These are phyloP conservation scores for Melanargia galathea DNA, from an alignment of 2,888 invertebrate species.

Conservation along the genomic window DNA sequence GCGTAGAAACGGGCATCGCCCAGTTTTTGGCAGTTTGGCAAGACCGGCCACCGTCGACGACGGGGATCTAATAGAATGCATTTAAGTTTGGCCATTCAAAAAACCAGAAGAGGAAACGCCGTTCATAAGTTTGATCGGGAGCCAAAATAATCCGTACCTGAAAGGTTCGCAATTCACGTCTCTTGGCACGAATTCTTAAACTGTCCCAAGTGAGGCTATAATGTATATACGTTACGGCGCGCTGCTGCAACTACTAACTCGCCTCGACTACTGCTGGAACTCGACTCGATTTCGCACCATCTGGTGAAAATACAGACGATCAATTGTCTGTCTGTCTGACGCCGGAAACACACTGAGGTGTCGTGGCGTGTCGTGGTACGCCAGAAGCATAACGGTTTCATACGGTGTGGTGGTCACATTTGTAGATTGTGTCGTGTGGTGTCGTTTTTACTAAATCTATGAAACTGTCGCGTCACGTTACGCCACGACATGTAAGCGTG, in stretches of 20 bases:
- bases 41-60: conserved; percentile 39
- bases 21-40: conserved; percentile 45
- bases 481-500: too few species aligned
- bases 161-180: conserved; percentile 47
- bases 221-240: conserved; percentile 38
- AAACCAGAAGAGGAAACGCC: conserved; percentile 48
- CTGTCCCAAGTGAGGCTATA: conserved; percentile 42
- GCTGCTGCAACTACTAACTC: conserved; percentile 21
- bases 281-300: not conserved
- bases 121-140: conserved; percentile 51
- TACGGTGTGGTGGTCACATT: too few species aligned
- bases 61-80: conserved; percentile 46
- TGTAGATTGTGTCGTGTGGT: too few species aligned
- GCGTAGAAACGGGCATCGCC: conserved; percentile 36
- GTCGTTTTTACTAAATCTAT: too few species aligned
- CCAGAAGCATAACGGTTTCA: too few species aligned
- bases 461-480: too few species aligned
- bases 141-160: conserved; percentile 53
- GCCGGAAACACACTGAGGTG: too few species aligned
- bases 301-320: not conserved
- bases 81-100: conserved; percentile 47
- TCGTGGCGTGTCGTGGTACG: too few species aligned
- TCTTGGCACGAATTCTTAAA: conserved; percentile 48
- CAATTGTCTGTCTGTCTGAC: too few species aligned
- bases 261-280: conserved; percentile 4